A percentile compares a stretch with the other conserved stretches of the same genome.
Conservation (phyloP, 2,888 invertebrate species). For the Andrena fulva region DNA sequence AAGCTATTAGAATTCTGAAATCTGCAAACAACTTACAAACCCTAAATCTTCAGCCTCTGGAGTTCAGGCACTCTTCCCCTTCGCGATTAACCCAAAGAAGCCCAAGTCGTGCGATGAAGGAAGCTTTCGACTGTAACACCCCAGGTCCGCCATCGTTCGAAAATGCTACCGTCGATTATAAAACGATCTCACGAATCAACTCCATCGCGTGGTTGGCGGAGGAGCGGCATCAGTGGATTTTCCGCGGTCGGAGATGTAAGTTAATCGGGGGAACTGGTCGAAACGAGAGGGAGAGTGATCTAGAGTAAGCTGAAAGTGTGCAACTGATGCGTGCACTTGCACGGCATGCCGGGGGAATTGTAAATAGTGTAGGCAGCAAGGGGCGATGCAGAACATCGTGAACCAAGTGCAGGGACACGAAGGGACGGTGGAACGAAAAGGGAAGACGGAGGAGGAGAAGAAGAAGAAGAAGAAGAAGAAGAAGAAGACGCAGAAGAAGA, state of each 20-base stretch:
- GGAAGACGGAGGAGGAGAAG: not conserved
- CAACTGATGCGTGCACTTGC: constrained; percentile 61
- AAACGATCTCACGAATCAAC: not conserved
- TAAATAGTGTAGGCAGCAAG: constrained; percentile 67
- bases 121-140: not conserved
- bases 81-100: not conserved
- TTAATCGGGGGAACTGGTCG: constrained; percentile 47
- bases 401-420: constrained; percentile 26
- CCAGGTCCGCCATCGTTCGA: not conserved
- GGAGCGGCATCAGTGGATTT: constrained; percentile 18
- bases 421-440: constrained; percentile 11
- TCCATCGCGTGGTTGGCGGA: not conserved
- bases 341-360: constrained; percentile 65
- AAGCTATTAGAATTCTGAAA: not conserved
- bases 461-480: constrained; percentile 19
- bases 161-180: not conserved
- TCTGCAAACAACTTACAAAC: not conserved
- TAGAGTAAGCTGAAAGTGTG: constrained; percentile 38
- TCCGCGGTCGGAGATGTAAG: constrained; percentile 31
- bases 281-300: constrained; percentile 61
- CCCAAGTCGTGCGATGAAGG: not conserved
- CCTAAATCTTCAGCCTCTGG: not conserved
- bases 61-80: not conserved
- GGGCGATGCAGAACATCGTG: constrained; percentile 47
- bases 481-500: constrained; percentile 28